A percentile compares a stretch with the other conserved stretches of the same genome.
phyloP scores from a whole-genome alignment of 2,888 invertebrate genomes.

The Epirrhoe tristata region DNA sequence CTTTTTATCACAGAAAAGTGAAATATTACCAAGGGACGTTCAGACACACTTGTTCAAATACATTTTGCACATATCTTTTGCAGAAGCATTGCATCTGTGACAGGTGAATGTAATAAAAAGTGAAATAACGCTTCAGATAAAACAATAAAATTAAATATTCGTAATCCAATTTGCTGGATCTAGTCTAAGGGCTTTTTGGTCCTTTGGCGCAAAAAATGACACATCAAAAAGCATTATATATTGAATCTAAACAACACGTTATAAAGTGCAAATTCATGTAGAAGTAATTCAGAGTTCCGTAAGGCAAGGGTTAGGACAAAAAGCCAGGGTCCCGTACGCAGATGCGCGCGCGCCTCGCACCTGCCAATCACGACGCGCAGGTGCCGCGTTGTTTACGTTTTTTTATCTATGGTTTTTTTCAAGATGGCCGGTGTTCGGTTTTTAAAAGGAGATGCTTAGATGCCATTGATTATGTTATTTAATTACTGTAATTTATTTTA shows the following conservation, averaged over 20 bases:
- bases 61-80: too few species aligned
- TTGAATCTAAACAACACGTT: not conserved
- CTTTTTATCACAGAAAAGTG: too few species aligned
- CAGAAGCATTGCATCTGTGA: too few species aligned
- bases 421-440: constrained; percentile 42
- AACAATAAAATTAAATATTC: too few species aligned
- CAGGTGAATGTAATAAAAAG: too few species aligned
- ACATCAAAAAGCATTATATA: not conserved
- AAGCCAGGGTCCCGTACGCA: constrained; percentile 52
- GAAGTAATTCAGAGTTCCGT: not conserved
- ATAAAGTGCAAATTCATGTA: not conserved
- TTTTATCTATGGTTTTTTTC: constrained; percentile 52
- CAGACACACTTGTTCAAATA: too few species aligned
- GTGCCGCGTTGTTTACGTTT: constrained; percentile 78
- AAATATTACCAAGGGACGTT: too few species aligned
- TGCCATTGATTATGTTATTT: constrained; percentile 9
- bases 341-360: constrained; percentile 67
- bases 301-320: constrained; percentile 49
- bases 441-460: not conserved
- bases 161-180: too few species aligned
- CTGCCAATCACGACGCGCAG: constrained; percentile 82
- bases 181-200: too few species aligned
- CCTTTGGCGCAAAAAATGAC: not conserved
- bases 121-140: too few species aligned
- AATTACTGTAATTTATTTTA: not conserved